phyloP scores from a whole-genome alignment of 1,140 invertebrate species.

The Drosophila athabasca region DNA sequence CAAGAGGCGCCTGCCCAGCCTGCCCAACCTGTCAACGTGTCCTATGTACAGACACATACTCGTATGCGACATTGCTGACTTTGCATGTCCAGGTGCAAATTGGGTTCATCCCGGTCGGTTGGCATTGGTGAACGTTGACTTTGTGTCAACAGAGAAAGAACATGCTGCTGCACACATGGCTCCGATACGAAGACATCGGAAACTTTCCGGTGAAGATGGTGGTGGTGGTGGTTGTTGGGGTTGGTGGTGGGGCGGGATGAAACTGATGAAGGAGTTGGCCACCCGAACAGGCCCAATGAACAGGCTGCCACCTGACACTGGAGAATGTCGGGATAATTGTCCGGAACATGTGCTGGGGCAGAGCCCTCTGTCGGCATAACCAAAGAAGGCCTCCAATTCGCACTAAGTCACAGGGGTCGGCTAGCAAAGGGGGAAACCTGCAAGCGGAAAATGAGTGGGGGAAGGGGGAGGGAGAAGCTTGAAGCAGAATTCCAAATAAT shows the following conservation, averaged over 20 bases:
- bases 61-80: background rate
- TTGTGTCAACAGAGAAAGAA: slow-evolving; percentile 37
- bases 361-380: background rate
- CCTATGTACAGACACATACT: background rate
- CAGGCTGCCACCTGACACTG: slow-evolving; percentile 9
- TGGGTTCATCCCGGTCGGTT: slow-evolving; percentile 22
- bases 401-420: slow-evolving; percentile 1
- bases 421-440: too few relatives aligned
- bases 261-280: background rate
- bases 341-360: background rate
- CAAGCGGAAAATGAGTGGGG: too few relatives aligned
- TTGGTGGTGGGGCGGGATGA: background rate
- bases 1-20: background rate
- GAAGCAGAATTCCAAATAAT: too few relatives aligned
- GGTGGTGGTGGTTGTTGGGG: background rate
- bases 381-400: slow-evolving; percentile 6
- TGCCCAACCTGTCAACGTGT: background rate
- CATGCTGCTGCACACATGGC: slow-evolving; percentile 7
- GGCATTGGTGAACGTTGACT: slow-evolving; percentile 22
- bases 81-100: slow-evolving; percentile 36
- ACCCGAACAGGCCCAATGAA: background rate
- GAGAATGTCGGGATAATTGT: slow-evolving; percentile 19
- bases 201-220: background rate
- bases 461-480: too few relatives aligned
- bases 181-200: background rate